phyloP scores from a whole-genome alignment of 2,797 vertebrate genomes.

The Streptopelia turtur region DNA sequence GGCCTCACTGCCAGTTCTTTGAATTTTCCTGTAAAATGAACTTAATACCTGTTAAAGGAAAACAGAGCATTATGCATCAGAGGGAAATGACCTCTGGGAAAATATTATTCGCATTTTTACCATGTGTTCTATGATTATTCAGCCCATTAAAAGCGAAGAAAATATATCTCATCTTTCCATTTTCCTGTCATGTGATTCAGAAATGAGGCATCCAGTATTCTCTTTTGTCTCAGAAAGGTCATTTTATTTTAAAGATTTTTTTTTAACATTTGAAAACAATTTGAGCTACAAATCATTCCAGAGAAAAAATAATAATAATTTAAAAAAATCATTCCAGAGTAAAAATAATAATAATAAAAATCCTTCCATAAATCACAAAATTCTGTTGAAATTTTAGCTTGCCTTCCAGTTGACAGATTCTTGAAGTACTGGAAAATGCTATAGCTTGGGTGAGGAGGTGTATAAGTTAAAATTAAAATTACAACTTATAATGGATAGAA shows the following conservation, averaged over 20 bases:
- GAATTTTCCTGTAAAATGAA: conserved; percentile 3
- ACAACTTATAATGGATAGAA: background rate
- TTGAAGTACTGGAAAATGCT: background rate
- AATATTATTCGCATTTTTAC: background rate
- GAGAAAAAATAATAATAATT: background rate
- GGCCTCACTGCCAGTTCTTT: background rate
- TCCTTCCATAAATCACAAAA: background rate
- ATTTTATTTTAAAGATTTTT: background rate
- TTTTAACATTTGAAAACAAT: background rate
- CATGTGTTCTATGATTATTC: background rate
- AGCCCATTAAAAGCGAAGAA: background rate
- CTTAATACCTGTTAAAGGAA: background rate
- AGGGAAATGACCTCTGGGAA: background rate
- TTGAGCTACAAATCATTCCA: background rate
- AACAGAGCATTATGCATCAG: background rate
- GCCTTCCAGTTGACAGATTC: background rate
- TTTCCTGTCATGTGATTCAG: background rate
- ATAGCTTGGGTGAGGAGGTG: background rate
- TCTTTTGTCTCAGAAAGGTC: background rate
- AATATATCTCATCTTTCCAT: conserved; percentile 19
- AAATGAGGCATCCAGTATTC: background rate
- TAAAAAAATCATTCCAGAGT: background rate
- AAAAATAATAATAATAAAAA: background rate
- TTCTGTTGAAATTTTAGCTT: background rate
- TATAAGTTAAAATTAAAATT: background rate